A percentile compares a stretch with the other conserved stretches of the same genome.
phyloP scores from a whole-genome alignment of 1,140 invertebrate genomes.

The Wiebesia pumilae region DNA sequence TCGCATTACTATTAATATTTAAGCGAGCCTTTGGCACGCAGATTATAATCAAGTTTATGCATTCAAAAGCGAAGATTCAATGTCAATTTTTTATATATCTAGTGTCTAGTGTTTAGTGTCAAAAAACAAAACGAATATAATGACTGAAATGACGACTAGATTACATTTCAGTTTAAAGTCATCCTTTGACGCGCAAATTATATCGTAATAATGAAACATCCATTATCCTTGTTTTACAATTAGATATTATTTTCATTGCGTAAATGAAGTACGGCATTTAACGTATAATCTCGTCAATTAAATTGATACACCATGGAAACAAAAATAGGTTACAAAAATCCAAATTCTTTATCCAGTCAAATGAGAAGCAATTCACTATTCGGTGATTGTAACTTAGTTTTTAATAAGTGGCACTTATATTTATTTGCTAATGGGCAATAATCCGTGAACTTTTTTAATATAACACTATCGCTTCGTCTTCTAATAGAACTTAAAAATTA shows the following conservation, averaged over 20 bases:
- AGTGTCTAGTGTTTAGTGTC: too few species aligned
- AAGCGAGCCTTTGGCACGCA: neutral
- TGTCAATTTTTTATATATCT: neutral
- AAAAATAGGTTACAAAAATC: neutral
- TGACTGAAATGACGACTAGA: neutral
- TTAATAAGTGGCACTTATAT: neutral
- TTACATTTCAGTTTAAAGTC: neutral
- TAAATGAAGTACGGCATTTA: neutral
- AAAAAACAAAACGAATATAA: neutral
- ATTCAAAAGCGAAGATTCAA: neutral
- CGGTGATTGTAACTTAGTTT: neutral
- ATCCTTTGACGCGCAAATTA: neutral
- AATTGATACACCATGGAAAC: neutral
- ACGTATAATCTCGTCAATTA: neutral
- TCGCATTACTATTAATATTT: neutral
- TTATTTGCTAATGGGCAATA: neutral
- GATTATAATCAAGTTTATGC: conserved; percentile 9
- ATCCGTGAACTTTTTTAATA: neutral
- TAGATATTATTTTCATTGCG: neutral
- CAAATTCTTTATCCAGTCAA: neutral
- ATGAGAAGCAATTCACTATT: neutral
- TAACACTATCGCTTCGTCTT: neutral
- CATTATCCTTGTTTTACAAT: neutral
- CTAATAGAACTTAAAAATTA: conserved; percentile 19
- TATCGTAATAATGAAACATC: neutral